Evolutionary conservation across 2,888 invertebrate genomes (phyloP).

Genomic region (Drepanosiphum platanoidis): DNA sequence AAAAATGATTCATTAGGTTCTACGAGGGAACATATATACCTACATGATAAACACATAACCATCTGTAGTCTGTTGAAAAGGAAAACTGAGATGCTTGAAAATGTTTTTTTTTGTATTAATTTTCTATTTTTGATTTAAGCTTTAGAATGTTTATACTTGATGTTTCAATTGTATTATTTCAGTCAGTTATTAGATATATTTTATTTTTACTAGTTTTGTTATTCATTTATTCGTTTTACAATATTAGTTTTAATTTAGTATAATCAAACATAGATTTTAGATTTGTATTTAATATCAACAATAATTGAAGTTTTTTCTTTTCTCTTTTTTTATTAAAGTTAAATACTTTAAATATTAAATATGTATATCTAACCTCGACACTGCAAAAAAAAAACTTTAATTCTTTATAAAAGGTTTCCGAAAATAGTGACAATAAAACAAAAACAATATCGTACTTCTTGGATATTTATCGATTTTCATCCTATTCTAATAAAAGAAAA

Average conservation of each 20-base stretch:
- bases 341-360: neutral
- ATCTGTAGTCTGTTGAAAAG: too few relatives aligned
- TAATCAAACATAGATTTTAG: neutral
- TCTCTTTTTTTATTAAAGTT: neutral
- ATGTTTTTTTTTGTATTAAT: neutral
- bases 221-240: too few relatives aligned
- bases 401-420: neutral
- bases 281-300: too few relatives aligned
- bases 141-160: neutral
- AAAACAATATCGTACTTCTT: neutral
- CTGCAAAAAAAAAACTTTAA: neutral
- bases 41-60: too few relatives aligned
- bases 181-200: too few relatives aligned
- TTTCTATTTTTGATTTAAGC: neutral
- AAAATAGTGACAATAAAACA: neutral
- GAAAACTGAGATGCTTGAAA: neutral
- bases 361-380: neutral
- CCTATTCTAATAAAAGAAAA: neutral
- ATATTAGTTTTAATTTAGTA: too few relatives aligned
- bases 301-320: neutral
- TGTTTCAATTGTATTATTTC: too few relatives aligned
- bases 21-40: too few relatives aligned
- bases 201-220: too few relatives aligned
- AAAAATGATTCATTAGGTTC: too few relatives aligned
- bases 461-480: neutral